These are phyloP conservation scores for Stictonetta naevosa DNA, from an alignment of 2,113 vertebrate species.

Conservation along the genomic window DNA sequence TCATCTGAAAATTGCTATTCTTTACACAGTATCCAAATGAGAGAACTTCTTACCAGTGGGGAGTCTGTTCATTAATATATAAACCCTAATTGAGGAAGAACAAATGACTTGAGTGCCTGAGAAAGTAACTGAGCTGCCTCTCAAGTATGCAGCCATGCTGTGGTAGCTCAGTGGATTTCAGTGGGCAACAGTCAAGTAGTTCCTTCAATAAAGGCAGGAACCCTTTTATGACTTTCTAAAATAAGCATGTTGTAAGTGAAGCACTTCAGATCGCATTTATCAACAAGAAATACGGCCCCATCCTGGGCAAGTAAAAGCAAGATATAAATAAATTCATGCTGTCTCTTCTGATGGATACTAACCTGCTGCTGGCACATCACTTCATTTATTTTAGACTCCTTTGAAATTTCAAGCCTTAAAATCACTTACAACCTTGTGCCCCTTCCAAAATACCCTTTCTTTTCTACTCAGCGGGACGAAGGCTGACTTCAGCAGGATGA, in stretches of 20 bases:
- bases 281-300: slow-evolving; percentile 20
- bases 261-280: slow-evolving; percentile 34
- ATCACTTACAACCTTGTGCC: background rate
- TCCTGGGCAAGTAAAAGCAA: slow-evolving; percentile 52
- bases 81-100: slow-evolving; percentile 43
- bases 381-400: slow-evolving; percentile 7
- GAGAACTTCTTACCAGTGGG: slow-evolving; percentile 26
- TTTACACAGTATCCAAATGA: slow-evolving; percentile 19
- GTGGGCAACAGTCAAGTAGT: slow-evolving; percentile 29
- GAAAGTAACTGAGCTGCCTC: slow-evolving; percentile 37
- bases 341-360: background rate
- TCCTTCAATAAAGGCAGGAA: slow-evolving; percentile 9
- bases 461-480: background rate
- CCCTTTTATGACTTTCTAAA: slow-evolving; percentile 11
- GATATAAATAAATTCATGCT: background rate
- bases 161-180: background rate
- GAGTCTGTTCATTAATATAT: slow-evolving; percentile 50
- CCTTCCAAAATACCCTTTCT: background rate
- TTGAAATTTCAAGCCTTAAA: slow-evolving; percentile 18
- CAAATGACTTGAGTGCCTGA: slow-evolving; percentile 43
- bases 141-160: slow-evolving; percentile 39
- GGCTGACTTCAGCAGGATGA: background rate
- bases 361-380: background rate
- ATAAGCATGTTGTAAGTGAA: background rate
- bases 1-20: slow-evolving; percentile 38